Evolutionary conservation across 2,113 vertebrate species (phyloP).

Genomic region (Capreolus pygargus): DNA sequence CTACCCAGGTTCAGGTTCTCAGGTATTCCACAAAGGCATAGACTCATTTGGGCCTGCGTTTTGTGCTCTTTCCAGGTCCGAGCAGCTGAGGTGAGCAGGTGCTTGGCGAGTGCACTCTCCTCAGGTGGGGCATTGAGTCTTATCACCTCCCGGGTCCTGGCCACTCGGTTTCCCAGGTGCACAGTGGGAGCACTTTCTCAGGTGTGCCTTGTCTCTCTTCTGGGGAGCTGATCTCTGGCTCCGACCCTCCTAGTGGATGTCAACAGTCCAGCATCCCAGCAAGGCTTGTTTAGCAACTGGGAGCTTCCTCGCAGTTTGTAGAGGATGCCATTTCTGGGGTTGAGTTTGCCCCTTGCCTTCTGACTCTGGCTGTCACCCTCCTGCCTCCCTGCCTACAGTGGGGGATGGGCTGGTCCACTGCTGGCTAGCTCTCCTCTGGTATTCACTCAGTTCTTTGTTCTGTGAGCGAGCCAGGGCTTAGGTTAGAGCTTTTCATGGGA

Average conservation of each 20-base stretch:
- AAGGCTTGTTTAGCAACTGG: not conserved
- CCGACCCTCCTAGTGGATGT: fast-evolving
- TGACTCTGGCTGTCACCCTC: not conserved
- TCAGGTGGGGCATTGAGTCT: not conserved
- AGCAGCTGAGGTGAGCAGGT: not conserved
- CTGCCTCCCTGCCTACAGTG: not conserved
- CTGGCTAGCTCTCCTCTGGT: not conserved
- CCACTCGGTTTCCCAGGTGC: not conserved
- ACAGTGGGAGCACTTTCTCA: fast-evolving
- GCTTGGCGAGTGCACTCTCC: not conserved
- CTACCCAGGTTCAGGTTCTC: not conserved
- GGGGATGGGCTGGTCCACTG: not conserved
- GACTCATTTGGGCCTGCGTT: not conserved
- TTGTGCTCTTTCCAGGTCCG: not conserved
- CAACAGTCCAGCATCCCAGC: not conserved
- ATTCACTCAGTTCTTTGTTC: not conserved
- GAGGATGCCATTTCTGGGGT: not conserved
- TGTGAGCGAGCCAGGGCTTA: not conserved
- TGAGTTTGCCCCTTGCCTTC: not conserved
- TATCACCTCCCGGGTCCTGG: not conserved
- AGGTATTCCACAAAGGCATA: not conserved
- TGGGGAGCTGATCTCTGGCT: not conserved
- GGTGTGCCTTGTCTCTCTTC: not conserved
- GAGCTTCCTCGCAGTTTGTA: not conserved
- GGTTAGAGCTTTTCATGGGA: not conserved